Conservation (phyloP, 2,888 invertebrate genomes). For the Microctonus brassicae region DNA sequence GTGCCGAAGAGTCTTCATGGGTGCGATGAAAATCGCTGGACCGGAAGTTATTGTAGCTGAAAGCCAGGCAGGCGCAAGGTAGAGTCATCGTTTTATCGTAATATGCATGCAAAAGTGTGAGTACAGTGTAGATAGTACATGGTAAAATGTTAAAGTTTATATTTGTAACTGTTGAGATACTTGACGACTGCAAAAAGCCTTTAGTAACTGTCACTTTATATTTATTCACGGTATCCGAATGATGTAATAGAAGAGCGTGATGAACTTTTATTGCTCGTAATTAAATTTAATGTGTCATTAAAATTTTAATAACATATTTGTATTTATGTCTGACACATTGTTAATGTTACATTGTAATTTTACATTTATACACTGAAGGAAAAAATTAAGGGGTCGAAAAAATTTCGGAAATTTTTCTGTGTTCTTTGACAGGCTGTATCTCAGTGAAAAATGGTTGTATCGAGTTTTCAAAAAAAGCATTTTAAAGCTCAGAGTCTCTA, state of each 20-base stretch:
- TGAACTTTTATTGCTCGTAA: conserved; percentile 21
- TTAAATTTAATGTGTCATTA: conserved; percentile 24
- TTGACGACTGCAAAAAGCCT: conserved; percentile 18
- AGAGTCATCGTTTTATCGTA: conserved; percentile 4
- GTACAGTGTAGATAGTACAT: conserved; percentile 27
- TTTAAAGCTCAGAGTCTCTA: too few relatives aligned
- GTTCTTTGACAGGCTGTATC: too few relatives aligned
- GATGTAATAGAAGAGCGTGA: not conserved
- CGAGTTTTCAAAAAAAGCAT: too few relatives aligned
- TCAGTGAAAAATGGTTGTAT: too few relatives aligned
- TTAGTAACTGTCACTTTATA: conserved; percentile 1
- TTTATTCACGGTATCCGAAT: not conserved
- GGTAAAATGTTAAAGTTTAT: too few relatives aligned
- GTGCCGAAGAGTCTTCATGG: conserved; percentile 47
- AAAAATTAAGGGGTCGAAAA: too few relatives aligned
- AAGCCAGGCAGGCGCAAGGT: conserved; percentile 43
- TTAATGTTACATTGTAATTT: not conserved
- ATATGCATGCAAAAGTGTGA: conserved; percentile 22
- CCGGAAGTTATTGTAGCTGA: conserved; percentile 58
- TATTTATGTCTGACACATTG: not conserved
- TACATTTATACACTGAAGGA: too few relatives aligned
- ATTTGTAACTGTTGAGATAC: conserved; percentile 23
- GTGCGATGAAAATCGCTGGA: conserved; percentile 54
- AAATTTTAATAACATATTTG: not conserved
- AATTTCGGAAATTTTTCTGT: too few relatives aligned